A percentile compares a stretch with the other conserved stretches of the same genome.
These are phyloP conservation scores for Phallusia fumigata DNA, from an alignment of 23 tunicate genomes.

Conservation along the genomic window DNA sequence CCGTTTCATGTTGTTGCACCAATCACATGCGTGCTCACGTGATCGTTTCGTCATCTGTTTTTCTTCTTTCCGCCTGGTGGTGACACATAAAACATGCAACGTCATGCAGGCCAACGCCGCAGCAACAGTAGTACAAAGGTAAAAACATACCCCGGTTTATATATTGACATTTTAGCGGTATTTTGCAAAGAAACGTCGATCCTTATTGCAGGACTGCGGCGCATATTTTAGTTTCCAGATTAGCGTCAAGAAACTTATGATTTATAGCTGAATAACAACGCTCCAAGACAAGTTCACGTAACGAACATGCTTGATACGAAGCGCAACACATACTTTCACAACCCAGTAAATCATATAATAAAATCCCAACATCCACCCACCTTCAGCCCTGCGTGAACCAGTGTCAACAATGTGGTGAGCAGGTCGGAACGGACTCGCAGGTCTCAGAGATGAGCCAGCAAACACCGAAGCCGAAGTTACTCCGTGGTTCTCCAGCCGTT, in stretches of 20 bases:
- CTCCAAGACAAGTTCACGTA: too few relatives aligned
- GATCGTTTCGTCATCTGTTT: neutral
- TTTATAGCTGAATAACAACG: too few relatives aligned
- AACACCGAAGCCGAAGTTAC: constrained; percentile 3
- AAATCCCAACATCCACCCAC: neutral
- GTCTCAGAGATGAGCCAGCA: constrained; percentile 41
- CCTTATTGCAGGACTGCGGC: too few relatives aligned
- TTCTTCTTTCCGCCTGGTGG: constrained; percentile 11
- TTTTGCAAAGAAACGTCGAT: too few relatives aligned
- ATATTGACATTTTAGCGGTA: too few relatives aligned
- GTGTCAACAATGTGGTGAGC: constrained; percentile 53
- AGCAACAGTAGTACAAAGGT: neutral
- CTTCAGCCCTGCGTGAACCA: neutral
- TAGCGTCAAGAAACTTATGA: too few relatives aligned
- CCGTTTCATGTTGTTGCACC: neutral
- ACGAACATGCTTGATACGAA: too few relatives aligned
- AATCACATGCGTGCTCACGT: constrained; percentile 1
- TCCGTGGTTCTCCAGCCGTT: constrained; percentile 48
- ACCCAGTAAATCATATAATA: too few relatives aligned
- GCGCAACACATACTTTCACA: too few relatives aligned
- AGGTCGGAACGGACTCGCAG: constrained; percentile 67
- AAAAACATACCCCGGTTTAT: too few relatives aligned
- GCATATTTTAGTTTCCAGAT: too few relatives aligned
- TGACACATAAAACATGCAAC: constrained; percentile 1
- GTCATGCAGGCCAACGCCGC: neutral